Evolutionary conservation across 2,113 vertebrate species (phyloP), one percentile per base, ranked within the genome.

Genomic region (Pagrus major): DNA sequence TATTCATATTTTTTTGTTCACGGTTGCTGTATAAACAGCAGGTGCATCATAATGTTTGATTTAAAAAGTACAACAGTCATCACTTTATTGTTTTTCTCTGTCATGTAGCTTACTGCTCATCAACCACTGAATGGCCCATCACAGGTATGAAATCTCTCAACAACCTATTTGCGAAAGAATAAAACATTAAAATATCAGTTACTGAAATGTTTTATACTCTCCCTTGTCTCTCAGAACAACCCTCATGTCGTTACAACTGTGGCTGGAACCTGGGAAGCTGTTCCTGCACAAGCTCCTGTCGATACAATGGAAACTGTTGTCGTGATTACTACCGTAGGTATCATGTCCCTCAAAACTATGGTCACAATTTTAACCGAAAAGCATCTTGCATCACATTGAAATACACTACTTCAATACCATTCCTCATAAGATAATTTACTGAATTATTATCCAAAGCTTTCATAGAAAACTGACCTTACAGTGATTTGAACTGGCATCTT

Each of bases 271-370:
- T 83, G 21, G 84, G 87, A 70, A 65, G 41, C 64, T 95, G 94
- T 66, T 94, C 94, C 71, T 95, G 94, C 66, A 2, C 4, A 6
- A 59, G 73, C 66, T 81, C 66, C 10, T 95, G 94, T 78, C 11
- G 23, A 55, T 80, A 75, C 85, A 14, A 85, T 51, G 88, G 88
- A 51, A 84, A 71, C 77, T 92, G 91, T 64, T 91, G 91, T 35
- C 1, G 61, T 31, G 91, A 92, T 80, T 92, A 89, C 77, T 35
- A 78, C 66, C 58, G 93, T 93, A 74, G 80, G 89, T 80, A 9
- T n/a, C 11, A 21, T 7, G 15, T 52, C n/a, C 16, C 9, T 33
- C 14, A 76, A 18, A 31, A 35, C 11, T 23, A 49, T n/a, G 21
- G 15, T 49, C 11, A 4, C 23, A 15, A 15, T 33, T 25, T 52